phyloP scores from a whole-genome alignment of 2,888 invertebrate species.

The Cephonodes hylas region DNA sequence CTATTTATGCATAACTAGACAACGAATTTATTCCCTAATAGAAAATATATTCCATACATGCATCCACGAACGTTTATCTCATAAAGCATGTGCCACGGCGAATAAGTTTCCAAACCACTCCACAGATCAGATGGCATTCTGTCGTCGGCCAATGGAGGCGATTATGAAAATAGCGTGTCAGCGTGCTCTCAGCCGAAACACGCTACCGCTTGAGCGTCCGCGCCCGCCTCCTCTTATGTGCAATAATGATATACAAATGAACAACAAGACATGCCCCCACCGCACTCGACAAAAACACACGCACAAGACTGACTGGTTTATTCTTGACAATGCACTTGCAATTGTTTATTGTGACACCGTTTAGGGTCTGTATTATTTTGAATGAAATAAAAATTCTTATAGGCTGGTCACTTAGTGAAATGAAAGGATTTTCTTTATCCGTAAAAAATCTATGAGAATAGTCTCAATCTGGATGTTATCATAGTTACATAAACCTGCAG shows the following conservation, averaged over 20 bases:
- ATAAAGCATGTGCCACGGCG: background rate
- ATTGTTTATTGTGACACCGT: background rate
- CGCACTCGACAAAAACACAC: conserved; percentile 14
- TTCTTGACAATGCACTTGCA: conserved; percentile 2
- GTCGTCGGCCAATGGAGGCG: conserved; percentile 40
- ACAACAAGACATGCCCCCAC: conserved; percentile 37
- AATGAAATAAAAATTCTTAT: background rate
- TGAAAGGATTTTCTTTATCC: background rate
- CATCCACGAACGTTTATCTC: background rate
- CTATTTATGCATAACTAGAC: too few species aligned
- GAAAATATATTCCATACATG: background rate
- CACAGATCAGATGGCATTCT: conserved; percentile 18
- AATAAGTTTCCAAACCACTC: conserved; percentile 5
- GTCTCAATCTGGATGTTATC: too few species aligned
- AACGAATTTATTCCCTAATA: background rate
- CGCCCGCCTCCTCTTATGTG: conserved; percentile 21
- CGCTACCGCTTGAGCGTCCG: conserved; percentile 20
- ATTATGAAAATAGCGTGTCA: conserved; percentile 68
- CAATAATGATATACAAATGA: conserved; percentile 62
- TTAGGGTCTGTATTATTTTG: background rate
- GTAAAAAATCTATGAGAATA: too few species aligned
- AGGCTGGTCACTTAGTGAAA: background rate
- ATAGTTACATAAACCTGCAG: too few species aligned
- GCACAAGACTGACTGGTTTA: conserved; percentile 5
- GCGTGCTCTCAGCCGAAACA: conserved; percentile 26